Conservation (phyloP, 2,113 vertebrate species). For the Motacilla alba region DNA sequence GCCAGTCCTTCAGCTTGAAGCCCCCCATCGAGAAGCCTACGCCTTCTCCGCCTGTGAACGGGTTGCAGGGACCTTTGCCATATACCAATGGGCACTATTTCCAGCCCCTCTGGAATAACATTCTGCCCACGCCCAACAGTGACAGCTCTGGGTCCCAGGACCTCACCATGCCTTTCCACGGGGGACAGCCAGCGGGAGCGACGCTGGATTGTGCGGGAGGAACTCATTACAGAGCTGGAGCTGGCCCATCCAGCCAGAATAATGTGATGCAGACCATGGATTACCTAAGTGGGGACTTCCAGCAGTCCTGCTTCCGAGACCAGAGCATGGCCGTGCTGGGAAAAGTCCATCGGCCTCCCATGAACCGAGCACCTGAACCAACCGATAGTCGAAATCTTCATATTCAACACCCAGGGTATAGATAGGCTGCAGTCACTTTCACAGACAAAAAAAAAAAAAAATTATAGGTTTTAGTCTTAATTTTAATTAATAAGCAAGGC, state of each 20-base stretch:
- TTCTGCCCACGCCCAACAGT: constrained; percentile 97
- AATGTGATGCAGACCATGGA: constrained; percentile 95
- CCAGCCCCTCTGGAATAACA: constrained; percentile 95
- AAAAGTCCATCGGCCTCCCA: constrained; percentile 92
- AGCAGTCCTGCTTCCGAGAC: constrained; percentile 97
- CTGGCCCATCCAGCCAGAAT: constrained; percentile 85
- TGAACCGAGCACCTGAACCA: constrained; percentile 87
- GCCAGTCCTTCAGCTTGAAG: constrained; percentile 91
- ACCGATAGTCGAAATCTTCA: constrained; percentile 89
- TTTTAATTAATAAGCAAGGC: constrained; percentile 76
- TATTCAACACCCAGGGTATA: constrained; percentile 98
- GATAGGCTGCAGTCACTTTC: constrained; percentile 87
- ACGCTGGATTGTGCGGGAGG: constrained; percentile 87
- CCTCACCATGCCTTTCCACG: constrained; percentile 90
- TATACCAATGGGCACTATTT: constrained; percentile 96
- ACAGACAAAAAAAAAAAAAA: constrained; percentile 48
- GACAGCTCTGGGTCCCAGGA: constrained; percentile 99
- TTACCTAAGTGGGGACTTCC: constrained; percentile 96
- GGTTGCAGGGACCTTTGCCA: constrained; percentile 85
- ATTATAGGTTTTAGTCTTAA: constrained; percentile 76
- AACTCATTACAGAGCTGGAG: constrained; percentile 88
- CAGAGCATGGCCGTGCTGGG: constrained; percentile 92
- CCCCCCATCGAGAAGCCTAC: constrained; percentile 91
- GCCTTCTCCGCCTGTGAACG: constrained; percentile 90
- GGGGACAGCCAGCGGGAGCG: constrained; percentile 81